Evolutionary conservation across 2,888 invertebrate species (phyloP), one percentile per base, ranked within the genome.

Genomic region (Meteorus cinctellus): DNA sequence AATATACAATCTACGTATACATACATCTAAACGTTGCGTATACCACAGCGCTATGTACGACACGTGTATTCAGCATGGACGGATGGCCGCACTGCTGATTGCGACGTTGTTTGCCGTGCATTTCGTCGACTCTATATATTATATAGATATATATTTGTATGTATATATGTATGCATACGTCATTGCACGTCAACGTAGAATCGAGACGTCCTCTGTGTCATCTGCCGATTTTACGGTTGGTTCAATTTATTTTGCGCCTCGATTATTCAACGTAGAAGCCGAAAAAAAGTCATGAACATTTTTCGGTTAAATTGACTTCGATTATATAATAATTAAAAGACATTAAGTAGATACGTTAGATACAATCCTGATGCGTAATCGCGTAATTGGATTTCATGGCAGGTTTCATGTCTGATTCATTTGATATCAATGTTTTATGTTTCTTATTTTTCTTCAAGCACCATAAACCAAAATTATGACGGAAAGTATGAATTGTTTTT

Each of bases 21-120:
- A 70, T 70, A 70, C 12, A 55, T 34, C 55, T 6, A 34, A 31
- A 55, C 19, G 34, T 31, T 34, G 36, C 55, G 31, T 41, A 41
- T 41, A 41, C 8, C 8, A 41, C 19, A 24, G 45, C 60, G 71
- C 41, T 63, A 66, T 71, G 55, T 59, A 59, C 66, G 41, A 65
- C 41, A 75, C 34, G 77, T 78, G 80, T 79, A 78, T 82, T 82
- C 79, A 68, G 74, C 76, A 80, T 81, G 79, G 79, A 70, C 78
- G 66, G 66, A 65, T 71, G 48, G 72, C 31, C 82, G 80, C 72
- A 78, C 77, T 77, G 79, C 83, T 86, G 86, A 86, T 86, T 84
- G 85, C 85, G 76, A 77, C 81, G 82, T 80, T 82, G 85, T 85
- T 84, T 82, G 82, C 63, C n/a, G 36, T 76, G 63, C 48, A 76